phyloP scores from a whole-genome alignment of 1,140 invertebrate genomes.

The Sitodiplosis mosellana region DNA sequence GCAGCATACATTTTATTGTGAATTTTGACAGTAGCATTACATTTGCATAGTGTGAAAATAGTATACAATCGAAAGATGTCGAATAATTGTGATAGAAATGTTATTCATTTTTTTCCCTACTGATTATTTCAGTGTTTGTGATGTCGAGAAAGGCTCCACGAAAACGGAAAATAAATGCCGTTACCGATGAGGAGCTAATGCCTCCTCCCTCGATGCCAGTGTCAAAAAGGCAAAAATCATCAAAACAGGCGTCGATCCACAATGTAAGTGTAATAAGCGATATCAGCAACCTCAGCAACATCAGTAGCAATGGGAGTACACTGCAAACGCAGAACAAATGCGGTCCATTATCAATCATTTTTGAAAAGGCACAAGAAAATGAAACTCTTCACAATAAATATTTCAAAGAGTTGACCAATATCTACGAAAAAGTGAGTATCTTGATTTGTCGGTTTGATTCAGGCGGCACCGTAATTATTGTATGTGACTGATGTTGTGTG shows the following conservation, averaged over 20 bases:
- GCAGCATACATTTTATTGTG: no score
- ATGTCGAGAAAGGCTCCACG: background rate
- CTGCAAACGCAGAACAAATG: conserved; percentile 1
- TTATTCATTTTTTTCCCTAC: background rate
- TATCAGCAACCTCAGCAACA: no score
- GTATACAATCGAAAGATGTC: no score
- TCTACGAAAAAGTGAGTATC: conserved; percentile 32
- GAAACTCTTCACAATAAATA: conserved; percentile 39
- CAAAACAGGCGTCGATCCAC: no score
- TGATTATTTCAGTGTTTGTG: background rate
- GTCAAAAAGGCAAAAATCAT: background rate
- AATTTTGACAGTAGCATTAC: no score
- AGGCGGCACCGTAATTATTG: background rate
- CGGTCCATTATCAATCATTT: conserved; percentile 24
- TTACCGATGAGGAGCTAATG: background rate
- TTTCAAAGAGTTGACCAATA: conserved; percentile 34
- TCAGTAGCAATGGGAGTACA: no score
- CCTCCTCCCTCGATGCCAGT: background rate
- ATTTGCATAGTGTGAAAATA: no score
- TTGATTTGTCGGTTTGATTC: background rate
- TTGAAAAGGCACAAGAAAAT: conserved; percentile 37
- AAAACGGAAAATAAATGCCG: background rate
- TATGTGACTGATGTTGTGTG: background rate
- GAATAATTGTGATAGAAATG: background rate
- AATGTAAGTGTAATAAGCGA: no score